Evolutionary conservation across 2,113 vertebrate species (phyloP).

Genomic region (Felis chaus): DNA sequence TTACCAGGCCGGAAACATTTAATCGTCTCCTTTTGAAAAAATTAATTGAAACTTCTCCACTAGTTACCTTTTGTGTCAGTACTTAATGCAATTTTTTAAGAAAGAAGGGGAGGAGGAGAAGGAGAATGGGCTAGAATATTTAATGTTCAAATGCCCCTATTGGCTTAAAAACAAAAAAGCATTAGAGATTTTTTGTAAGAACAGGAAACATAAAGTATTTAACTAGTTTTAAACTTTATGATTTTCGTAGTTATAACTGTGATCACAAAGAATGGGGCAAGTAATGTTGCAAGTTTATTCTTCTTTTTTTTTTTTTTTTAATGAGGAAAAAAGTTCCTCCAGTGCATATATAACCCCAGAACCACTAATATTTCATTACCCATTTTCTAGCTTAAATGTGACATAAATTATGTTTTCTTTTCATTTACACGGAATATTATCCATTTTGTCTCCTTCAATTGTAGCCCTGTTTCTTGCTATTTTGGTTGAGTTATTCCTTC

Average conservation of each 20-base stretch:
- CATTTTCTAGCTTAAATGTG: conserved; percentile 55
- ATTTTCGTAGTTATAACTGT: conserved; percentile 27
- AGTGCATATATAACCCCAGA: neutral
- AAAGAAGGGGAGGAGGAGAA: conserved; percentile 80
- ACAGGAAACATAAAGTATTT: neutral
- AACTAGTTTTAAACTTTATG: conserved; percentile 49
- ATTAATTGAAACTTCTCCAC: conserved; percentile 99
- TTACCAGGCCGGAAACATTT: conserved; percentile 99
- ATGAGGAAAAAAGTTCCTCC: neutral
- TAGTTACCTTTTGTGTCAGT: conserved; percentile 90
- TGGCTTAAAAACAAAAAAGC: conserved; percentile 78
- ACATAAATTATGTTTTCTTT: conserved; percentile 53
- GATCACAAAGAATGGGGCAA: neutral
- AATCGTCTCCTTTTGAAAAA: conserved; percentile 98
- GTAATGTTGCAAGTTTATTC: neutral
- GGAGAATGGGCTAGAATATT: conserved; percentile 80
- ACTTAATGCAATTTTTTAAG: conserved; percentile 84
- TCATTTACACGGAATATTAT: neutral
- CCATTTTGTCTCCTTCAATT: neutral
- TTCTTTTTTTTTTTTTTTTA: neutral
- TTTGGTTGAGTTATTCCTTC: conserved; percentile 68
- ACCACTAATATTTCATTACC: conserved; percentile 40
- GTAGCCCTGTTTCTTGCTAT: conserved; percentile 1
- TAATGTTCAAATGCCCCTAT: conserved; percentile 76
- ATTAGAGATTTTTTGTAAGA: conserved; percentile 46